These are phyloP conservation scores for Manduca sexta DNA, from an alignment of 1,140 invertebrate genomes.

Conservation along the genomic window DNA sequence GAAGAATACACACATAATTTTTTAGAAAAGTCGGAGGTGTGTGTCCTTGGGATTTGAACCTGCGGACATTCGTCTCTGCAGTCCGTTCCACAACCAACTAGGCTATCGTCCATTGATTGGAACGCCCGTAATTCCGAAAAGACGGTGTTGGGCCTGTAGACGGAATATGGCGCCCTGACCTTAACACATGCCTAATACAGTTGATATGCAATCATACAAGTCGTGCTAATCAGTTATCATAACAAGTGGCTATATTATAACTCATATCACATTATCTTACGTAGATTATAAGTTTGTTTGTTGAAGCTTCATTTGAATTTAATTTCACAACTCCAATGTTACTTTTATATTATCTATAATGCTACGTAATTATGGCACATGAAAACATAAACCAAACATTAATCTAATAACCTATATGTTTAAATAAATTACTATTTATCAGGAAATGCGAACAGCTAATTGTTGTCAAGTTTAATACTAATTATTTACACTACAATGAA, in stretches of 20 bases:
- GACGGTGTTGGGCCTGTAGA: too few species aligned
- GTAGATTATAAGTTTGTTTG: constrained; percentile 56
- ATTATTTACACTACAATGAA: constrained; percentile 42
- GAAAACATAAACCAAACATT: constrained; percentile 39
- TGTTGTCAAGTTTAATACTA: neutral
- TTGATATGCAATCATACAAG: constrained; percentile 65
- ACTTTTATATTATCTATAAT: constrained; percentile 40
- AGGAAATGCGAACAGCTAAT: constrained; percentile 2
- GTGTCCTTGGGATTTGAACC: too few species aligned
- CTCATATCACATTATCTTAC: constrained; percentile 70
- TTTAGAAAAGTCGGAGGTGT: too few species aligned
- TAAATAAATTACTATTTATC: constrained; percentile 11
- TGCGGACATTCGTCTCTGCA: too few species aligned
- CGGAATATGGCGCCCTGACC: too few species aligned
- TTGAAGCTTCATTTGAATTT: constrained; percentile 57
- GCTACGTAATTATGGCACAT: constrained; percentile 52
- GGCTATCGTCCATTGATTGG: too few species aligned
- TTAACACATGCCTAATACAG: constrained; percentile 42
- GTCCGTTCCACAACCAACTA: too few species aligned
- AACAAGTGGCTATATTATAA: constrained; percentile 64
- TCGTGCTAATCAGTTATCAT: constrained; percentile 53
- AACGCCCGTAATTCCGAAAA: too few species aligned
- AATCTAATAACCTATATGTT: constrained; percentile 12
- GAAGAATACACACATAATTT: too few species aligned
- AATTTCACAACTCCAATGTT: constrained; percentile 63